Evolutionary conservation across 2,888 invertebrate species (phyloP).

Genomic region (Deroplatys truncata): DNA sequence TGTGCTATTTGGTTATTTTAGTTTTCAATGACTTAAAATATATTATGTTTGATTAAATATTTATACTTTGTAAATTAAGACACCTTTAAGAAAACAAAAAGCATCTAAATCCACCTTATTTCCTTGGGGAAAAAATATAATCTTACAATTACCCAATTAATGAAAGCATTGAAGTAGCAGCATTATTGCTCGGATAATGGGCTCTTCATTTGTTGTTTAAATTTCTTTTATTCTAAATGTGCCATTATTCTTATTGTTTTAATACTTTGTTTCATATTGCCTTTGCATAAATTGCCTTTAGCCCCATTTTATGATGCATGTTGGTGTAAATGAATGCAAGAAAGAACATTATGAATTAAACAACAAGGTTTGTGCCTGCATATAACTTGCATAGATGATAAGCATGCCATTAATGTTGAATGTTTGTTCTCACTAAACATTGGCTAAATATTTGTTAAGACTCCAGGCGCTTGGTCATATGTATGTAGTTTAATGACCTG

Average conservation of each 20-base stretch:
- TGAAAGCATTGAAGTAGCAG: no score
- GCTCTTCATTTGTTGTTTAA: neutral
- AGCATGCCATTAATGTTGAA: neutral
- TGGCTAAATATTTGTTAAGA: neutral
- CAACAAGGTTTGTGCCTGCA: neutral
- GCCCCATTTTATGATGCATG: neutral
- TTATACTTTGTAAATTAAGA: no score
- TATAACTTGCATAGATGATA: neutral
- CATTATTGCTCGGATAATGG: neutral
- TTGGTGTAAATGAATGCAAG: neutral
- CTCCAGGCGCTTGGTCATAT: no score
- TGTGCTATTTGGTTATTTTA: no score
- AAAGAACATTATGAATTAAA: neutral
- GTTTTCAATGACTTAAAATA: no score
- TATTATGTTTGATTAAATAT: no score
- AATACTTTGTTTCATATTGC: neutral
- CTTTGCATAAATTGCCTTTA: neutral
- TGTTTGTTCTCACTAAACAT: neutral
- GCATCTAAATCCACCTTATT: no score
- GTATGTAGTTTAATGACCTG: no score
- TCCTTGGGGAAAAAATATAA: no score
- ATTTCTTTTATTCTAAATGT: neutral
- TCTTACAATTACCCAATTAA: no score
- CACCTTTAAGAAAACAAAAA: no score
- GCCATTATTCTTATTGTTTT: neutral